A percentile compares a stretch with the other conserved stretches of the same genome.
phyloP scores from a whole-genome alignment of 2,888 invertebrate species.

The Tenodera sinensis region DNA sequence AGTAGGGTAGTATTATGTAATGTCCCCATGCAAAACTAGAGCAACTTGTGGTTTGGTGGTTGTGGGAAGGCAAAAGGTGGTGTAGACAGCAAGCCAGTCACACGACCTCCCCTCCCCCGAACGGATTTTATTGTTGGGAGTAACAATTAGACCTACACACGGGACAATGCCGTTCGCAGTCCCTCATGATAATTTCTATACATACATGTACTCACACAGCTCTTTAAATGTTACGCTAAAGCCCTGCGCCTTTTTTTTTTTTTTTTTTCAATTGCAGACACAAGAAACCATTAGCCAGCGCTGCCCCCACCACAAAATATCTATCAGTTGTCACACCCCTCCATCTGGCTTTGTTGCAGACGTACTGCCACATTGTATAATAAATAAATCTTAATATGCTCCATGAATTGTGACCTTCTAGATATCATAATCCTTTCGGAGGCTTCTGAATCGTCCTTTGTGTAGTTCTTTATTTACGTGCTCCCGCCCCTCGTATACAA shows the following conservation, averaged over 20 bases:
- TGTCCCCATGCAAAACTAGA: not conserved
- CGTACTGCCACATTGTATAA: not conserved
- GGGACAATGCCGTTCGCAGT: not conserved
- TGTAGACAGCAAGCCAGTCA: not conserved
- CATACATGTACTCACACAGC: not conserved
- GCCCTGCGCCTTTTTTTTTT: not conserved
- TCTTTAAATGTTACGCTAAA: not conserved
- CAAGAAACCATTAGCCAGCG: not conserved
- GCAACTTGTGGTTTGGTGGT: slow-evolving; percentile 12
- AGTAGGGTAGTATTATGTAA: not conserved
- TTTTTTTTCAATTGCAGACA: not conserved
- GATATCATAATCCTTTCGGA: not conserved
- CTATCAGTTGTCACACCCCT: not conserved
- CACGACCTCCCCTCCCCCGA: not conserved
- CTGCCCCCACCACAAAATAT: not conserved
- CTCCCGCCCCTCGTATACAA: not conserved
- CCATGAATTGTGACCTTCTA: not conserved
- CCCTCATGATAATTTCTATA: not conserved
- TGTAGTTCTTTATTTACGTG: not conserved
- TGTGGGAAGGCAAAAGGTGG: slow-evolving; percentile 14
- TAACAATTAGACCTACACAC: not conserved
- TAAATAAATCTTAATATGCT: slow-evolving; percentile 12
- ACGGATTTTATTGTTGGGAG: not conserved
- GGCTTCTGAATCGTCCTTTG: not conserved
- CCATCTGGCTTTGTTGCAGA: not conserved